These are phyloP conservation scores for Volucella bombylans DNA, from an alignment of 2,888 invertebrate species.

Conservation along the genomic window DNA sequence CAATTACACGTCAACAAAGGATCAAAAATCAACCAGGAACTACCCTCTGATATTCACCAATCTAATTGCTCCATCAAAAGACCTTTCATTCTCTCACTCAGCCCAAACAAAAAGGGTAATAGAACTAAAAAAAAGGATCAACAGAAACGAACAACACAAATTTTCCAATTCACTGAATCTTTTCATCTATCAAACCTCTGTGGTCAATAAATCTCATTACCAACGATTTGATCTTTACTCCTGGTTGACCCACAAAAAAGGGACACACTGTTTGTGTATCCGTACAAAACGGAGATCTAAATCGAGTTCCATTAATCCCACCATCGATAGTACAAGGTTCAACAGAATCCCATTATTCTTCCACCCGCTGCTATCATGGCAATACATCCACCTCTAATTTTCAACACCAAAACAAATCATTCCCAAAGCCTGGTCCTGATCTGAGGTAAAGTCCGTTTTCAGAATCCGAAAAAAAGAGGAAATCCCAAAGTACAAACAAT, in stretches of 20 bases:
- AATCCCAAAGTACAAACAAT: constrained; percentile 50
- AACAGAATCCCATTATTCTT: constrained; percentile 58
- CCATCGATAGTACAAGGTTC: constrained; percentile 2
- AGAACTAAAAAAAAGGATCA: constrained; percentile 28
- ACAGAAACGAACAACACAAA: constrained; percentile 40
- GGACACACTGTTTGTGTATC: constrained; percentile 1
- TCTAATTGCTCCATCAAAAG: constrained; percentile 49
- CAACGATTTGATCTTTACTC: constrained; percentile 66
- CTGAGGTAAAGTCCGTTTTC: background rate
- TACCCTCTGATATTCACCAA: constrained; percentile 42
- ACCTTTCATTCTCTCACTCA: background rate
- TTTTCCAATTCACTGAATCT: constrained; percentile 59
- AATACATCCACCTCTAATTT: constrained; percentile 51
- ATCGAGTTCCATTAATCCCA: constrained; percentile 50
- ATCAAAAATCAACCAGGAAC: constrained; percentile 38
- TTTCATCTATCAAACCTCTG: constrained; percentile 52
- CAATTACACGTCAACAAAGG: constrained; percentile 34
- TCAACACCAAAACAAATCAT: constrained; percentile 52
- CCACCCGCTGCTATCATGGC: constrained; percentile 40
- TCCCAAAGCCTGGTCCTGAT: too few species aligned
- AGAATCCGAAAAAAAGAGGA: background rate
- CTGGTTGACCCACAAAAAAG: constrained; percentile 60
- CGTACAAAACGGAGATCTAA: constrained; percentile 48
- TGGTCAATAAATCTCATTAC: constrained; percentile 69
- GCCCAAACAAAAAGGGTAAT: constrained; percentile 23